Evolutionary conservation across 2,113 vertebrate genomes (phyloP), one percentile per base, ranked within the genome.

Genomic region (Pycnonotus jocosus): DNA sequence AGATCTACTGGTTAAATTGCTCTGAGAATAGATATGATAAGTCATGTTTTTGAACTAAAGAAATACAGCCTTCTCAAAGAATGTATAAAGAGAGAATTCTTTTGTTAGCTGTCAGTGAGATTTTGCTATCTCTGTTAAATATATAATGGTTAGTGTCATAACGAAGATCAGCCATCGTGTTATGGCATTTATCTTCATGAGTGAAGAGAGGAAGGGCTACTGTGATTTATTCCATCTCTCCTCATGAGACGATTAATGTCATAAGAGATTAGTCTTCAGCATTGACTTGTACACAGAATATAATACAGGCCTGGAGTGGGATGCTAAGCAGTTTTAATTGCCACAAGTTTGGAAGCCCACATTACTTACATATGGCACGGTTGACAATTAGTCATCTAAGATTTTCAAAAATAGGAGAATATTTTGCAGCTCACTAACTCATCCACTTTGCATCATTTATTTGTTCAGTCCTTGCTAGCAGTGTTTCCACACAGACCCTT

Each of bases 81-180:
- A 94, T 19, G 62, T 53, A 21, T 90, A 96, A 91, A 95, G 94
- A 96, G 90, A 85, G 82, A 93, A 91, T 96, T 96, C 90, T 93
- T 96, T 97, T 96, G 91, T 95, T 95, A 95, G 93, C 96, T 97
- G 95, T 95, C 97, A 97, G 84, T 73, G 76, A 83, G 92, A 96
- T 96, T 97, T 95, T 96, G 86, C 96, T 93, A 61, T 94, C 86
- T 96, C 93, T 96, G 88, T 96, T 97, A 97, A 97, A 97, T 96
- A 92, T 92, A 93, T 96, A 97, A 97, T 97, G 90, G 95, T 91
- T 96, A 95, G 93, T 97, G 96, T 97, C 96, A 96, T 93, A 96
- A 97, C 79, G 91, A 97, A 95, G 93, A 97, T 96, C 92, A 92
- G 88, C 95, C 94, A 96, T 97, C 94, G 15, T 81, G 92, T 97